These are phyloP conservation scores for Metaphire vulgaris DNA, from an alignment of 1,140 invertebrate species.

Conservation along the genomic window DNA sequence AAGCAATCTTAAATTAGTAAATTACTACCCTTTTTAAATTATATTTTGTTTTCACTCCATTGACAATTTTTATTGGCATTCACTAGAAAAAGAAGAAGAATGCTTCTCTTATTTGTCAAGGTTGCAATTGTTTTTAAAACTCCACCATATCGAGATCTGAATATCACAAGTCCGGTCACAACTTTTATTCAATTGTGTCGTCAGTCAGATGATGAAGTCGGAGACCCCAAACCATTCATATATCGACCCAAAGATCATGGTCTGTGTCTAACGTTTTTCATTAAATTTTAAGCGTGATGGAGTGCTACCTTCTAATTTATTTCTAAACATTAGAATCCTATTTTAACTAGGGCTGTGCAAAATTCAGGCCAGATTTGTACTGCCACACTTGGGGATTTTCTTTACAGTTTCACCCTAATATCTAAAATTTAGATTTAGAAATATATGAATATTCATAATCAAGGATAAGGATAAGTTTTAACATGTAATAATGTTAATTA, in stretches of 20 bases:
- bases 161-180: constrained; percentile 65
- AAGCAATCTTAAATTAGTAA: no score
- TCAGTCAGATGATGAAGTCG: constrained; percentile 73
- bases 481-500: no score
- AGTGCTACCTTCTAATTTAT: background rate
- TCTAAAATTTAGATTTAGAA: background rate
- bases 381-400: background rate
- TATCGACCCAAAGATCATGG: constrained; percentile 79
- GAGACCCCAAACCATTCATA: constrained; percentile 70
- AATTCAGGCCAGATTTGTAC: no score
- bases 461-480: no score
- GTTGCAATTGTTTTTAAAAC: constrained; percentile 50
- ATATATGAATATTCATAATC: no score
- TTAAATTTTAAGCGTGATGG: background rate
- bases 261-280: constrained; percentile 50
- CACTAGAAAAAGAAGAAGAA: background rate
- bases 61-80: no score
- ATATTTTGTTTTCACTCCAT: no score
- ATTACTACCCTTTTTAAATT: no score
- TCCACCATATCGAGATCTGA: constrained; percentile 44
- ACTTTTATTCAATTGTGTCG: constrained; percentile 75
- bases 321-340: background rate
- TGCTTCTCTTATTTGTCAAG: constrained; percentile 34
- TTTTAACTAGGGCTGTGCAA: background rate
- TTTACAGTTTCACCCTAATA: background rate